Conservation (phyloP, 35 echinoderm and acorn worm species). For the Ptychodera flava region DNA sequence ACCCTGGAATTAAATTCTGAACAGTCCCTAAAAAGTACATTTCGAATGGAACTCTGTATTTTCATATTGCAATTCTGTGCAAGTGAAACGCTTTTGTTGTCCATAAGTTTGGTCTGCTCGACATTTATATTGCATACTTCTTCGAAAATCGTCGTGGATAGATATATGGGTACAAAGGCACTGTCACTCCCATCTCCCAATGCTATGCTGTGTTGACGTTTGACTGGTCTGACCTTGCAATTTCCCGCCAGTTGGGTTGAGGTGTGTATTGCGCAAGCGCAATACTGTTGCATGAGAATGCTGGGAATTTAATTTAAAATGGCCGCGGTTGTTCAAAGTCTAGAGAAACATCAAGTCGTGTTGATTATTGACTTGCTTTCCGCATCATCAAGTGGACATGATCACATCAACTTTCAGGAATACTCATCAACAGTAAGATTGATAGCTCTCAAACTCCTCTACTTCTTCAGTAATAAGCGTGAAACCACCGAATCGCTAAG, state of each 20-base stretch:
- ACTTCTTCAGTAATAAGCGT: not conserved
- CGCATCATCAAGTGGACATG: not conserved
- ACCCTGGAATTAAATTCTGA: too few species aligned
- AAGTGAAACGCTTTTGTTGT: too few species aligned
- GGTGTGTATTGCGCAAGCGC: not conserved
- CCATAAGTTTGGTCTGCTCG: too few species aligned
- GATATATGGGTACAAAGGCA: too few species aligned
- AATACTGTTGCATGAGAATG: not conserved
- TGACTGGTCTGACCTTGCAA: too few species aligned
- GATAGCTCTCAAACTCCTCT: not conserved
- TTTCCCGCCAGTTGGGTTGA: not conserved
- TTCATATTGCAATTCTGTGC: too few species aligned
- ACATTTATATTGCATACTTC: too few species aligned
- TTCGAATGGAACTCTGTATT: too few species aligned
- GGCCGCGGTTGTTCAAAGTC: not conserved
- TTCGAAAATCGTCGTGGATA: too few species aligned
- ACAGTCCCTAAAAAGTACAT: too few species aligned
- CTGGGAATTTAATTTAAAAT: not conserved
- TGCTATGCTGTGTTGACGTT: too few species aligned
- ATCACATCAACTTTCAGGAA: not conserved
- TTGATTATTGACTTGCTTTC: not conserved
- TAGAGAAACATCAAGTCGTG: not conserved
- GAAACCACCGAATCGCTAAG: not conserved
- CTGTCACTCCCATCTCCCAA: too few species aligned
- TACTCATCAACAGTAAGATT: not conserved